phyloP scores from a whole-genome alignment of 2,113 vertebrate species.

The Pogonocichla stellata region DNA sequence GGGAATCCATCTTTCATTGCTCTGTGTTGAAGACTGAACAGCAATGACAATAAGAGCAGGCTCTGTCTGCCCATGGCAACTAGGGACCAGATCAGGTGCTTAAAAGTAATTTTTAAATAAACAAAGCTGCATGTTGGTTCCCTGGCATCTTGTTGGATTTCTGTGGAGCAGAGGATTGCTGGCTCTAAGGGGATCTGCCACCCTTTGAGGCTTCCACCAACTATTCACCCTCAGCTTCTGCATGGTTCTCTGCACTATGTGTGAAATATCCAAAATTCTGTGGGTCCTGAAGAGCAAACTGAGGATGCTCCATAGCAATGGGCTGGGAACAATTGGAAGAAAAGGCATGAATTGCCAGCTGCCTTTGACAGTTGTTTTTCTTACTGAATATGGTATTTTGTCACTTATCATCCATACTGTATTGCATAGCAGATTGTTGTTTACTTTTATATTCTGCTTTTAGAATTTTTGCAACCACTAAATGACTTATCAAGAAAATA shows the following conservation, averaged over 20 bases:
- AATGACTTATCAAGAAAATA: constrained; percentile 47
- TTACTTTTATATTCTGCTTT: constrained; percentile 35
- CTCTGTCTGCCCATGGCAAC: not conserved
- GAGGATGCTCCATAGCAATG: not conserved
- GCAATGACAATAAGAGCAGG: not conserved
- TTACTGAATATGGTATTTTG: constrained; percentile 14
- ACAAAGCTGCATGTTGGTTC: not conserved
- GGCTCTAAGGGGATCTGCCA: not conserved
- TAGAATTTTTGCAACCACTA: constrained; percentile 30
- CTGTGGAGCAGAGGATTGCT: not conserved
- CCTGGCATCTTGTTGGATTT: not conserved
- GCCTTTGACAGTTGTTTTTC: constrained; percentile 25
- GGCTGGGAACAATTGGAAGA: not conserved
- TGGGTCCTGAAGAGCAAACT: not conserved
- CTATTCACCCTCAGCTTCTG: not conserved
- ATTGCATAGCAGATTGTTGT: constrained; percentile 25
- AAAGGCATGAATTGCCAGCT: not conserved
- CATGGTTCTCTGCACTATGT: not conserved
- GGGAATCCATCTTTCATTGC: not conserved
- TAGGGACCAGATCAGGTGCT: not conserved
- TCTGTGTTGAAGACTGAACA: not conserved
- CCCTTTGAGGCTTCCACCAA: not conserved
- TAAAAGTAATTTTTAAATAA: not conserved
- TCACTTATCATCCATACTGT: not conserved
- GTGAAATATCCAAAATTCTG: not conserved